phyloP scores from a whole-genome alignment of 2,888 invertebrate genomes.

The Endomychus coccineus region DNA sequence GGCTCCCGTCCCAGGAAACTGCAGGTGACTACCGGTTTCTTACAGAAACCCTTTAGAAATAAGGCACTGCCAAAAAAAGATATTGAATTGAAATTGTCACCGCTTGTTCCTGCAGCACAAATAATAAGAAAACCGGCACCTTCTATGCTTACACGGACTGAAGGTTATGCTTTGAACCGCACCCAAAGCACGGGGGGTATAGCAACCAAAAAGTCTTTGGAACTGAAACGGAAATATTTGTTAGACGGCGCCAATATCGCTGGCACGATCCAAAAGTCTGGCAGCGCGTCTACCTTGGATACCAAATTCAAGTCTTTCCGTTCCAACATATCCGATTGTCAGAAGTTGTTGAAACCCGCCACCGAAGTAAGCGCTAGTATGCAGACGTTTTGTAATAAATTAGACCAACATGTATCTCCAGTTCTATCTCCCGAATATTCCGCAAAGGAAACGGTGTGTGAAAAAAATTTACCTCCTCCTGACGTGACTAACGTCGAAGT shows the following conservation, averaged over 20 bases:
- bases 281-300: conserved; percentile 76
- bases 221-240: conserved; percentile 77
- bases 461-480: conserved; percentile 12
- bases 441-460: conserved; percentile 3
- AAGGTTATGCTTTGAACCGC: conserved; percentile 72
- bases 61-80: conserved; percentile 27
- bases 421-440: conserved; percentile 17
- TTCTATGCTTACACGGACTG: conserved; percentile 43
- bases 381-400: conserved; percentile 55
- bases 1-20: conserved; percentile 51
- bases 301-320: conserved; percentile 78
- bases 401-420: conserved; percentile 39
- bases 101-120: conserved; percentile 36
- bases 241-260: conserved; percentile 62
- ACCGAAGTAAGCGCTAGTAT: conserved; percentile 56
- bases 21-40: conserved; percentile 51
- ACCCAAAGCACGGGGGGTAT: conserved; percentile 83
- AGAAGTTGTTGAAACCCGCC: conserved; percentile 75
- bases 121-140: conserved; percentile 34
- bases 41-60: conserved; percentile 44
- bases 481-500: conserved; percentile 12
- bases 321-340: conserved; percentile 80
- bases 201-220: conserved; percentile 78
- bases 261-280: conserved; percentile 71
- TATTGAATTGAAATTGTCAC: conserved; percentile 43